Evolutionary conservation across 2,113 vertebrate species (phyloP).

Genomic region (Heptranchias perlo): DNA sequence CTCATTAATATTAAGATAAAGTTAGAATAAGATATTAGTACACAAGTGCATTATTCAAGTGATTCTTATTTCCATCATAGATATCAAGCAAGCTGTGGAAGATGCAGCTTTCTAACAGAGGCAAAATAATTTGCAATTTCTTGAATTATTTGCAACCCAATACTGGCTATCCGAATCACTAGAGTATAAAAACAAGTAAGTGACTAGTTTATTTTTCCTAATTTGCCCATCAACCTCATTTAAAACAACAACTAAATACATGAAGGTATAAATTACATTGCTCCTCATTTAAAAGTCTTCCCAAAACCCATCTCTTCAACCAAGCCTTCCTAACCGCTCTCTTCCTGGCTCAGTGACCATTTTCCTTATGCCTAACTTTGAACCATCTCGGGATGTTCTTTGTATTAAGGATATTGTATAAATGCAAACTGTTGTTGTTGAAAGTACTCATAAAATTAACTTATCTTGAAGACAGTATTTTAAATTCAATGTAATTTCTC

Average conservation of each 20-base stretch:
- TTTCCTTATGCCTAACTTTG: not conserved
- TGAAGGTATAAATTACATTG: not conserved
- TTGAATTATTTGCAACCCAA: too few species aligned
- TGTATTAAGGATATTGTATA: not conserved
- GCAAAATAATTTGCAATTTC: not conserved
- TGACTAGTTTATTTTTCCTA: not conserved
- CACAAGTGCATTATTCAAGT: not conserved
- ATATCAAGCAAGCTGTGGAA: not conserved
- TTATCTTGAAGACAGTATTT: not conserved
- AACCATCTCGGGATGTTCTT: not conserved
- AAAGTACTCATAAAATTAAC: not conserved
- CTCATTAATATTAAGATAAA: not conserved
- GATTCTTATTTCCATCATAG: not conserved
- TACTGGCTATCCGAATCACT: too few species aligned
- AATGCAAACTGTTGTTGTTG: not conserved
- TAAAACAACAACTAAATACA: not conserved
- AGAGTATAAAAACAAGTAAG: too few species aligned
- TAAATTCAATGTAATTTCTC: not conserved
- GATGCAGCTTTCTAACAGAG: not conserved
- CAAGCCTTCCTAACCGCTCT: not conserved
- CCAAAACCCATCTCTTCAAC: not conserved
- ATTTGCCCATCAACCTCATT: not conserved
- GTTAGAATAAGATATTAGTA: not conserved
- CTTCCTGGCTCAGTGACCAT: too few species aligned
- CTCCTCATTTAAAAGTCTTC: not conserved